A percentile compares a stretch with the other conserved stretches of the same genome.
Conservation (phyloP, 2,888 invertebrate genomes). For the Zygaena filipendulae region DNA sequence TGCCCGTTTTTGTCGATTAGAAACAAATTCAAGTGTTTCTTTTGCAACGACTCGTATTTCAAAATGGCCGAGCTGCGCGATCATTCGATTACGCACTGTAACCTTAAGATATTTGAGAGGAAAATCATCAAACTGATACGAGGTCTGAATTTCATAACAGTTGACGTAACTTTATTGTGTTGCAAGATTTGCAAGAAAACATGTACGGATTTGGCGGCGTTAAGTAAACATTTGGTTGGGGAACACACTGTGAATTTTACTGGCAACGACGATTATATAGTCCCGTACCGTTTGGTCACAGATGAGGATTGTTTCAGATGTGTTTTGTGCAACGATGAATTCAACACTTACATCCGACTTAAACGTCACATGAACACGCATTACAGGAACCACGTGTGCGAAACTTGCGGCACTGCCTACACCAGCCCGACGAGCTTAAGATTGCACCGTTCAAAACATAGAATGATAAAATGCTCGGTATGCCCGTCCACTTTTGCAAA, state of each 20-base stretch:
- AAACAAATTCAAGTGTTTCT: conserved; percentile 31
- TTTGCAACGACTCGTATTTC: conserved; percentile 26
- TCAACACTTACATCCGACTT: conserved; percentile 25
- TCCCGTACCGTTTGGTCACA: conserved; percentile 24
- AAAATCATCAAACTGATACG: conserved; percentile 21
- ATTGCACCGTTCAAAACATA: conserved; percentile 26
- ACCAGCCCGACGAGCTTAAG: conserved; percentile 28
- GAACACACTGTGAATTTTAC: conserved; percentile 23
- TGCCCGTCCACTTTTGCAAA: conserved; percentile 24
- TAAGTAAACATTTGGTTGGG: conserved; percentile 25
- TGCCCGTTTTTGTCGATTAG: conserved; percentile 32
- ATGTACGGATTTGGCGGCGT: conserved; percentile 18
- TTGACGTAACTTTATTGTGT: conserved; percentile 30
- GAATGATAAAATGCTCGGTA: conserved; percentile 25
- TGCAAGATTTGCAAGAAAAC: conserved; percentile 27
- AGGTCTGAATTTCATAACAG: conserved; percentile 23
- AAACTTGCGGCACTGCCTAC: conserved; percentile 21
- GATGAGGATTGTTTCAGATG: conserved; percentile 23
- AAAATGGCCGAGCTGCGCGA: conserved; percentile 24
- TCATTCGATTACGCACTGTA: conserved; percentile 23
- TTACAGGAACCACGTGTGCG: conserved; percentile 18
- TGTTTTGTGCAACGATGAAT: conserved; percentile 22
- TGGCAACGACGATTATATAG: conserved; percentile 23
- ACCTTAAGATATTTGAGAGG: conserved; percentile 18
- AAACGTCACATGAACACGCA: conserved; percentile 17